Conservation (phyloP, 2,888 invertebrate species). For the Acanthosepion lycidas region DNA sequence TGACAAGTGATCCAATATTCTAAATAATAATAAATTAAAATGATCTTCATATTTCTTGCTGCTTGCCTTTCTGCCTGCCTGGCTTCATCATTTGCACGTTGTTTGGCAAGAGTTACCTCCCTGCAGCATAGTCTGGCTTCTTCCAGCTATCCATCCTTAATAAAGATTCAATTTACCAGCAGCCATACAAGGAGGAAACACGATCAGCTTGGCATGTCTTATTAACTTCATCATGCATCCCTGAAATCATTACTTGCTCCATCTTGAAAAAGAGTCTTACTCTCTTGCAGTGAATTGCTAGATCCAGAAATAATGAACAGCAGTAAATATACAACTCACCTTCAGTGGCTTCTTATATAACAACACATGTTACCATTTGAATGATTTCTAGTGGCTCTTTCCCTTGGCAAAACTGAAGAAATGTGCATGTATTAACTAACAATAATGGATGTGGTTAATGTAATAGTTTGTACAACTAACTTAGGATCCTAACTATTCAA, state of each 20-base stretch:
- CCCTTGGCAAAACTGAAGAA: background rate
- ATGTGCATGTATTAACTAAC: background rate
- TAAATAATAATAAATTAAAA: background rate
- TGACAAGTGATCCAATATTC: background rate
- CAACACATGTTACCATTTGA: background rate
- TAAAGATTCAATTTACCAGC: background rate
- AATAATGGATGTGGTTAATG: background rate
- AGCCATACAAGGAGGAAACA: background rate
- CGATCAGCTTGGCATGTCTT: slow-evolving; percentile 12
- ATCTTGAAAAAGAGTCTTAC: background rate
- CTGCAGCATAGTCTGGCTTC: background rate
- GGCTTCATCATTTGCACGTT: background rate
- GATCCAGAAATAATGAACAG: background rate
- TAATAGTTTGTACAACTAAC: background rate
- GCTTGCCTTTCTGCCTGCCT: background rate
- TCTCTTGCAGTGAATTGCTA: background rate
- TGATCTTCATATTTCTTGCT: background rate
- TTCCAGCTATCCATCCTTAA: background rate
- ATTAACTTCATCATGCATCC: background rate
- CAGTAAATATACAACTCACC: background rate
- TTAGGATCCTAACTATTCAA: background rate
- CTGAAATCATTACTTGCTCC: background rate
- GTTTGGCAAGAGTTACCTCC: slow-evolving; percentile 1
- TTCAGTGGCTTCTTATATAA: background rate
- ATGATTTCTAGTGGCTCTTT: background rate